These are phyloP conservation scores for Hypolimnas misippus DNA, from an alignment of 2,888 invertebrate species.

Conservation along the genomic window DNA sequence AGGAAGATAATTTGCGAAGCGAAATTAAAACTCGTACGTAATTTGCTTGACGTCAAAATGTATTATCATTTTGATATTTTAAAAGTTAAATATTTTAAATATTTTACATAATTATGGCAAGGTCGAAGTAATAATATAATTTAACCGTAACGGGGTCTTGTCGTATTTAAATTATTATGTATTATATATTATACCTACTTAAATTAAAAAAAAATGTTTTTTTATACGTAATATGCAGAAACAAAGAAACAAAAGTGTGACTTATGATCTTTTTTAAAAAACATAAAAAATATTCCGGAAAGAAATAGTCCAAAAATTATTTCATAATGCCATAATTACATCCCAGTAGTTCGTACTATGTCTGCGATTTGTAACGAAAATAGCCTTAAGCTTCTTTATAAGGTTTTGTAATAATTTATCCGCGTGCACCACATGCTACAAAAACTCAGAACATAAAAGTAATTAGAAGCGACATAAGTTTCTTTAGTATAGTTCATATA, in stretches of 20 bases:
- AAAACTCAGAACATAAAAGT: slow-evolving; percentile 3
- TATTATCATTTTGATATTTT: neutral
- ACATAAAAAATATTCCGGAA: neutral
- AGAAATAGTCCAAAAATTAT: neutral
- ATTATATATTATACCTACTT: no score
- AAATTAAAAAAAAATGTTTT: no score
- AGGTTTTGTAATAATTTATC: slow-evolving; percentile 32
- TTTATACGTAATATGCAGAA: no score
- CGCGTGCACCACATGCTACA: slow-evolving; percentile 12
- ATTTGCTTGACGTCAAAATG: neutral
- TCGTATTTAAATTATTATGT: neutral
- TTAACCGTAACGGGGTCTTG: neutral
- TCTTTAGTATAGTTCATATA: no score
- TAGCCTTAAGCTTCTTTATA: slow-evolving; percentile 33
- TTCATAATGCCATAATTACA: neutral
- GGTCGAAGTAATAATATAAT: neutral
- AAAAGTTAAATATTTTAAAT: neutral
- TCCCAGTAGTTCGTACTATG: neutral
- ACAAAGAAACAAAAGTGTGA: no score
- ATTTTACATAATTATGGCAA: neutral
- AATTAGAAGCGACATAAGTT: neutral
- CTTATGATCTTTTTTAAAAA: no score
- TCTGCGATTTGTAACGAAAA: slow-evolving; percentile 18
- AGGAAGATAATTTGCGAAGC: slow-evolving; percentile 5
- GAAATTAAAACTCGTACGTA: slow-evolving; percentile 3